These are phyloP conservation scores for Corythaeola cristata DNA, from an alignment of 2,113 vertebrate species.

Conservation along the genomic window DNA sequence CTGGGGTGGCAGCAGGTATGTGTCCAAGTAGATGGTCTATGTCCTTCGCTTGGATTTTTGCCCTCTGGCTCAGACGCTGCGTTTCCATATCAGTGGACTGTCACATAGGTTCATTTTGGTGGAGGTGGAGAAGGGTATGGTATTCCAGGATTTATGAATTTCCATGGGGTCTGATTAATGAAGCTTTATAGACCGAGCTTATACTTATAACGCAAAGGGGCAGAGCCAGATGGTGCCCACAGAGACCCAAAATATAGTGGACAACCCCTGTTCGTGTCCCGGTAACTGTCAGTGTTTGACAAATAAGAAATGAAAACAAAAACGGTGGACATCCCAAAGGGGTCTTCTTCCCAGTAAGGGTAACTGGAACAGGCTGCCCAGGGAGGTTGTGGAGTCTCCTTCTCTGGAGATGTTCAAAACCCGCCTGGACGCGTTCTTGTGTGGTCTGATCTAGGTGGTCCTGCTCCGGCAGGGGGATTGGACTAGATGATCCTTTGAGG, in stretches of 20 bases:
- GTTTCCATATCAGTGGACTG: accelerated
- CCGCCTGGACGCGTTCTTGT: too few relatives aligned
- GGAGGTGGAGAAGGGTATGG: background rate
- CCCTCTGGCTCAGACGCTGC: background rate
- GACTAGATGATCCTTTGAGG: too few relatives aligned
- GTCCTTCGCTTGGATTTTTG: background rate
- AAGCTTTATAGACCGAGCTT: background rate
- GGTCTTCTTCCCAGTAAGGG: too few relatives aligned
- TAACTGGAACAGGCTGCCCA: too few relatives aligned
- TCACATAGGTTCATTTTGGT: background rate
- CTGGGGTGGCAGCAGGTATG: background rate
- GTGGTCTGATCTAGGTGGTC: too few relatives aligned
- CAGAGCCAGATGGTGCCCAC: background rate
- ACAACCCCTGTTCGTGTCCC: background rate
- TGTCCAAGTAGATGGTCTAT: background rate
- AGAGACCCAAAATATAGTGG: background rate
- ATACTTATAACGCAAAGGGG: background rate
- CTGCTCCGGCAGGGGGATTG: too few relatives aligned
- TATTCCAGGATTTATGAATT: background rate
- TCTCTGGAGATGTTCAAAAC: too few relatives aligned
- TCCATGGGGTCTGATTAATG: background rate
- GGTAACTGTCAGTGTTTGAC: background rate
- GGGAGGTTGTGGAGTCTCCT: too few relatives aligned
- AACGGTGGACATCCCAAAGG: accelerated
- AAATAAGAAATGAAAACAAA: background rate